A percentile compares a stretch with the other conserved stretches of the same genome.
Conservation (phyloP, 2,113 vertebrate genomes). For the Chrysochloris asiatica region DNA sequence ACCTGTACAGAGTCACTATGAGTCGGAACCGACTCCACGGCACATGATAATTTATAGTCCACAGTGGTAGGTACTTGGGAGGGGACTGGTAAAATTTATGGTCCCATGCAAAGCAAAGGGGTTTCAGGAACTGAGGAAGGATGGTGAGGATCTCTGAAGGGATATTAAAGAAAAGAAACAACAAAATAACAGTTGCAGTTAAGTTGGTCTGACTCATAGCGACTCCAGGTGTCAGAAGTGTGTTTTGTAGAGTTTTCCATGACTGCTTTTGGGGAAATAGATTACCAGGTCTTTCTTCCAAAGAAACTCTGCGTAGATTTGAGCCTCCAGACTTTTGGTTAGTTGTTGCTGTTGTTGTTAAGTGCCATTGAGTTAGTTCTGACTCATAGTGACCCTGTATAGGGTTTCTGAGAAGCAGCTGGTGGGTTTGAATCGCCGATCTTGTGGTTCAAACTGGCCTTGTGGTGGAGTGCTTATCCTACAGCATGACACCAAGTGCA, state of each 20-base stretch:
- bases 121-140: background rate
- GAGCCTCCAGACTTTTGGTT: background rate
- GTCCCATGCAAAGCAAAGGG: background rate
- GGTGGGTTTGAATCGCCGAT: too few relatives aligned
- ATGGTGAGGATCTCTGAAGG: background rate
- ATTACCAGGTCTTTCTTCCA: background rate
- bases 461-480: too few relatives aligned
- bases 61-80: background rate
- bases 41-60: too few relatives aligned
- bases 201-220: background rate
- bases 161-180: background rate
- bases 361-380: too few relatives aligned
- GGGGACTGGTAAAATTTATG: background rate
- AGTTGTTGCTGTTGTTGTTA: too few relatives aligned
- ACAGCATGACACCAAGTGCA: too few relatives aligned
- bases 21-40: too few relatives aligned
- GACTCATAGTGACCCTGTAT: too few relatives aligned
- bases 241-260: background rate
- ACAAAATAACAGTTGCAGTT: background rate
- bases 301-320: background rate
- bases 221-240: background rate
- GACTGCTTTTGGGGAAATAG: background rate
- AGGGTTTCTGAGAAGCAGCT: too few relatives aligned
- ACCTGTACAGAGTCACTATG: too few relatives aligned
- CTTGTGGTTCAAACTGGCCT: too few relatives aligned